A percentile compares a stretch with the other conserved stretches of the same genome.
Conservation (phyloP, 2,888 invertebrate species). For the Capitulum mitella region DNA sequence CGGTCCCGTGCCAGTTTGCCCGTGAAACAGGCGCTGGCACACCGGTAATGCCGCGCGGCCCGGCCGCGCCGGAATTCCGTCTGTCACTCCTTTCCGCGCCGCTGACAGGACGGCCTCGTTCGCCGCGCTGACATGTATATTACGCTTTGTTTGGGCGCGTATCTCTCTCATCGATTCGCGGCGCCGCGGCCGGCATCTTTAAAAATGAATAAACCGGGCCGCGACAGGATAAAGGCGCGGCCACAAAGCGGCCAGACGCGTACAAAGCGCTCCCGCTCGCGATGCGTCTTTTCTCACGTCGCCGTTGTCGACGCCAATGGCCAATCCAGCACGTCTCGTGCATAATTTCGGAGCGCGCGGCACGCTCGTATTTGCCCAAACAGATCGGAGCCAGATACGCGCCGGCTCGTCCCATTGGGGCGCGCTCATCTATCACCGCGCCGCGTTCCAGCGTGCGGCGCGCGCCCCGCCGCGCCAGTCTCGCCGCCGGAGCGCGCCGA, state of each 20-base stretch:
- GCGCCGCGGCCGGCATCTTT: neutral
- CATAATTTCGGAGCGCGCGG: neutral
- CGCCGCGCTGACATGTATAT: neutral
- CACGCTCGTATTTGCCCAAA: constrained; percentile 1
- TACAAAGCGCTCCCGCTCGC: neutral
- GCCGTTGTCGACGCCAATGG: neutral
- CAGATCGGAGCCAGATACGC: neutral
- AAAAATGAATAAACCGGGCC: neutral
- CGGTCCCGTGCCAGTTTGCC: neutral
- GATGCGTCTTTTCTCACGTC: constrained; percentile 14
- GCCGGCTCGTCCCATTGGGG: neutral
- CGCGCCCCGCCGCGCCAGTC: neutral
- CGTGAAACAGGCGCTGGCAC: neutral
- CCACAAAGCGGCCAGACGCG: neutral
- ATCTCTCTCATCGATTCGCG: neutral
- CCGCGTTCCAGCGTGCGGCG: neutral
- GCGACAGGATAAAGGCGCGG: neutral
- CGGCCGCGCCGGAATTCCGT: neutral
- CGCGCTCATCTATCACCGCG: neutral
- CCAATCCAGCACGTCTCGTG: neutral
- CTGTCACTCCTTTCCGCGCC: neutral
- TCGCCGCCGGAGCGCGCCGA: neutral
- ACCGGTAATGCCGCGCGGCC: neutral
- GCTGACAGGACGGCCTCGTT: neutral
- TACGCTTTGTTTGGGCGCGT: neutral